Evolutionary conservation across 2,797 vertebrate species (phyloP).

Genomic region (Cichlasoma orientale): DNA sequence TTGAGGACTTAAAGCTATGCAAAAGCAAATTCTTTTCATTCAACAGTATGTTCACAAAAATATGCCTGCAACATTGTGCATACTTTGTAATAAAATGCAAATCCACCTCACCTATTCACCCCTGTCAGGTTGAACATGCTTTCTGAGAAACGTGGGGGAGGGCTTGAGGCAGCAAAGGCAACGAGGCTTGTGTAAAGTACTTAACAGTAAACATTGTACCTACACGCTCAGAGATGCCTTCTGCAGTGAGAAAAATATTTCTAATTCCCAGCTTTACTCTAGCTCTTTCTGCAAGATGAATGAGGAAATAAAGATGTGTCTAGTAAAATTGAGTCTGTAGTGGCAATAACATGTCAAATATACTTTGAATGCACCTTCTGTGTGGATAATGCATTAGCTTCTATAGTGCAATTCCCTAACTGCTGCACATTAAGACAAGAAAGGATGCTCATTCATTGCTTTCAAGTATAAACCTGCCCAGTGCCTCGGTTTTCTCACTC

Average conservation of each 20-base stretch:
- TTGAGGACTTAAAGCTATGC: not conserved
- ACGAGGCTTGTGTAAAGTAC: constrained; percentile 47
- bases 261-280: constrained; percentile 18
- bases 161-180: constrained; percentile 35
- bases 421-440: constrained; percentile 76
- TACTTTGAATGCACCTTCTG: constrained; percentile 37
- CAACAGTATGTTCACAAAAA: constrained; percentile 24
- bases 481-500: constrained; percentile 19
- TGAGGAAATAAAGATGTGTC: constrained; percentile 10
- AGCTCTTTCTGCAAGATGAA: not conserved
- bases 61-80: constrained; percentile 30
- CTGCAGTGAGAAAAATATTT: constrained; percentile 17
- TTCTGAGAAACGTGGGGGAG: constrained; percentile 39
- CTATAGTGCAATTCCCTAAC: constrained; percentile 66
- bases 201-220: constrained; percentile 54
- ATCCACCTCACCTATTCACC: constrained; percentile 72
- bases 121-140: constrained; percentile 68
- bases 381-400: constrained; percentile 46
- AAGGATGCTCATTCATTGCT: constrained; percentile 63
- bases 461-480: constrained; percentile 75
- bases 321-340: constrained; percentile 1
- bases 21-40: constrained; percentile 45
- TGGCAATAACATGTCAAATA: constrained; percentile 22
- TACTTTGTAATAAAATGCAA: constrained; percentile 68
- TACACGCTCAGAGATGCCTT: constrained; percentile 50